Base-by-base conservation (phyloP, 2,888 invertebrate genomes). In the Bibio marci region DNA sequence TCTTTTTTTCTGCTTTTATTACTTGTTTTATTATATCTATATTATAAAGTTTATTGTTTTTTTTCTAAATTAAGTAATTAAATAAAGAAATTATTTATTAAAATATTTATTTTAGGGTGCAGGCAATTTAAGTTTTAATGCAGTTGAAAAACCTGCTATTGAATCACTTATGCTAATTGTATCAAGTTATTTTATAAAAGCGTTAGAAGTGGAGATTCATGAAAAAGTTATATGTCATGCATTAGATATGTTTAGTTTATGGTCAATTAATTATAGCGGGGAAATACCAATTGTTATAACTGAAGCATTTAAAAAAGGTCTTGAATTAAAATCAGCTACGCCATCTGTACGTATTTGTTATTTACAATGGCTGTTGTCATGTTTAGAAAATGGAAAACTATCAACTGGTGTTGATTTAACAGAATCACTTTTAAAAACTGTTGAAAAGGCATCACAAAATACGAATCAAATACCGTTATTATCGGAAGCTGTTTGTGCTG, bases 161-260 rank as follows among this genome's bases (percentile, higher is more conserved):
- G 70, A 73, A 31, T 56, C 61, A 37, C 57, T 77, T 39, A 69
- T 81, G 41, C 65, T 70, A 44, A 66, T 66, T 34, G 78, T 76
- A 3, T 64, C 71, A 2, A 67, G 73, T 30, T 70, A 78, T 50
- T 78, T 85, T 55, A 65, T 80, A 19, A 80, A 81, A 56, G 75
- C 85, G 31, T 64, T 94, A 31, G 85, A 86, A 52, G 69, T 71
- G 36, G 94, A 95, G 70, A 85, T 86, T 26, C 91, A 94, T 58
- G 94, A 95, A 61, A 86, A 86, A 53, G 90, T 87, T 2, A 62
- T 92, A 38, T 74, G 82, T 45, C 77, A 76, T 49, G 78, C 83
- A 7, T 64, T 92, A 18, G 78, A 85, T 50, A 79, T 80, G 73
- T 70, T 91, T 59, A 70, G 77, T 7, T 57, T 75, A 18, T 94